These are phyloP conservation scores for Ochlodes sylvanus DNA, from an alignment of 2,888 invertebrate genomes.

Conservation along the genomic window DNA sequence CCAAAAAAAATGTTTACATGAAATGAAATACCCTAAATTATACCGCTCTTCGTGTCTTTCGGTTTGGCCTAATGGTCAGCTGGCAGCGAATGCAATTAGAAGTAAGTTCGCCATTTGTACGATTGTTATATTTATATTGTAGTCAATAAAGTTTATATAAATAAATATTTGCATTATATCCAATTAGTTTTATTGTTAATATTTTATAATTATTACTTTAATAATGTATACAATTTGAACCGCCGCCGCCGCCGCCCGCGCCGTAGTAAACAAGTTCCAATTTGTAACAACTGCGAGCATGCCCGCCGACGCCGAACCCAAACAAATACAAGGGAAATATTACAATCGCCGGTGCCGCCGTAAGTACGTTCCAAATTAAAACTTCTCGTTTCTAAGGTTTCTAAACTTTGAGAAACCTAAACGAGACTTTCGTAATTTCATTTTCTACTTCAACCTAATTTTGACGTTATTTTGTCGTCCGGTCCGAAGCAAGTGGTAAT, in stretches of 20 bases:
- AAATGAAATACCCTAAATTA: no score
- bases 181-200: no score
- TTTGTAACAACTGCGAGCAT: not conserved
- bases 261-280: slow-evolving; percentile 1
- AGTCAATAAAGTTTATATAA: no score
- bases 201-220: no score
- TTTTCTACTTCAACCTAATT: slow-evolving; percentile 53
- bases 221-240: not conserved
- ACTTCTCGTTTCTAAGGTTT: slow-evolving; percentile 68
- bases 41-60: no score
- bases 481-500: slow-evolving; percentile 6
- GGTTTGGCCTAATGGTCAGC: no score
- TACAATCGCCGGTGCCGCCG: slow-evolving; percentile 54
- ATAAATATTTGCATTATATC: no score
- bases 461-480: slow-evolving; percentile 39
- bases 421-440: slow-evolving; percentile 59
- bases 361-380: slow-evolving; percentile 60
- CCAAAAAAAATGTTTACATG: no score
- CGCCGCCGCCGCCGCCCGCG: no score
- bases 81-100: no score
- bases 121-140: no score
- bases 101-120: no score
- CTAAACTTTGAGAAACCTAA: slow-evolving; percentile 66
- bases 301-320: slow-evolving; percentile 10
- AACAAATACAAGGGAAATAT: slow-evolving; percentile 41